These are phyloP conservation scores for Hassar affinis DNA, from an alignment of 2,113 vertebrate genomes.

Conservation along the genomic window DNA sequence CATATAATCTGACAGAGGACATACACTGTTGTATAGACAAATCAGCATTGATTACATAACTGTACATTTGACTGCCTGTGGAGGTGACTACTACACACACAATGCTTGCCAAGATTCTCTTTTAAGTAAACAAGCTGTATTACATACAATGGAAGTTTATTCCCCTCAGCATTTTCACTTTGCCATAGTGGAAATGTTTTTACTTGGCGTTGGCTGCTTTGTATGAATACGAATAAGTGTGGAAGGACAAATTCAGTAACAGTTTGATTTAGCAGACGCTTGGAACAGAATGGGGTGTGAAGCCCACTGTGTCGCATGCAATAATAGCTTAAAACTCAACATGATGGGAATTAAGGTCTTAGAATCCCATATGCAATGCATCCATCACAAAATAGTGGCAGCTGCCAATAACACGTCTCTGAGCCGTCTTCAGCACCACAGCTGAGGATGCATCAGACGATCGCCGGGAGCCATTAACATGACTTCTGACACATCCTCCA, in stretches of 20 bases:
- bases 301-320: not conserved
- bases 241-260: not conserved
- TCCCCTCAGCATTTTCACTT: not conserved
- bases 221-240: not conserved
- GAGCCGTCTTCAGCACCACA: not conserved
- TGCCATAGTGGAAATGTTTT: not conserved
- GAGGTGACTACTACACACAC: not conserved
- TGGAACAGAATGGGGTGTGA: not conserved
- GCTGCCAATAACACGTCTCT: not conserved
- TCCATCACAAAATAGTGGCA: not conserved
- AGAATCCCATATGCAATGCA: not conserved
- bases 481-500: not conserved
- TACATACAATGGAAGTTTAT: not conserved
- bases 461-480: not conserved
- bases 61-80: conserved; percentile 6
- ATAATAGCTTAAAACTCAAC: not conserved
- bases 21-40: not conserved
- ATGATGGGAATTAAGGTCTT: too few relatives aligned
- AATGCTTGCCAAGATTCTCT: conserved; percentile 10
- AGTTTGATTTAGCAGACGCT: not conserved
- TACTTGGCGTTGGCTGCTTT: not conserved
- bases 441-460: not conserved
- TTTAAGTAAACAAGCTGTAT: not conserved
- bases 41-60: not conserved
- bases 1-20: not conserved